Evolutionary conservation across 2,113 vertebrate genomes (phyloP).

Genomic region (Otocyon megalotis): DNA sequence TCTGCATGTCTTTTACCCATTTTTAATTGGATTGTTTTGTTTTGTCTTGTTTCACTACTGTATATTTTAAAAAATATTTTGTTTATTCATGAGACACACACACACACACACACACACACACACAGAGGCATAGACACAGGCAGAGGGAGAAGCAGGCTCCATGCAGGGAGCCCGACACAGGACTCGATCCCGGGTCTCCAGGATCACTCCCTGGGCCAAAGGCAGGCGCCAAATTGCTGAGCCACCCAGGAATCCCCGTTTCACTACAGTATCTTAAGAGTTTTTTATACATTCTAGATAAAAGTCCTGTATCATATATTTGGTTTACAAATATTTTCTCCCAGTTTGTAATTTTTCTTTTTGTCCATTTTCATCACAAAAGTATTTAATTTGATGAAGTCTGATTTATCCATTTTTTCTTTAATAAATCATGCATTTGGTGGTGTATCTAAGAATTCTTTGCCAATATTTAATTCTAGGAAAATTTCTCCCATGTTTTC

Average conservation of each 20-base stretch:
- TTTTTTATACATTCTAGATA: conserved; percentile 65
- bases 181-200: too few species aligned
- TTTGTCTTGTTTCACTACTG: conserved; percentile 59
- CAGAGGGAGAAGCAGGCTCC: too few species aligned
- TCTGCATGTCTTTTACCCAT: conserved; percentile 51
- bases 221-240: too few species aligned
- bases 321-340: conserved; percentile 62
- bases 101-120: too few species aligned
- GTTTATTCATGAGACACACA: too few species aligned
- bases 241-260: neutral
- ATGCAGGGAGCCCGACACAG: too few species aligned
- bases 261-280: conserved; percentile 63
- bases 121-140: too few species aligned
- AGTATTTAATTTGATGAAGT: conserved; percentile 52
- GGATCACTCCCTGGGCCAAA: too few species aligned
- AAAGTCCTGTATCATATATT: conserved; percentile 16
- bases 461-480: neutral
- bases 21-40: conserved; percentile 69
- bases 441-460: conserved; percentile 41
- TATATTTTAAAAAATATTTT: neutral
- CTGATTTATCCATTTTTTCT: conserved; percentile 33
- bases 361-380: conserved; percentile 37
- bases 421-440: neutral
- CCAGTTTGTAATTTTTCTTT: conserved; percentile 54
- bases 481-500: neutral